Base-by-base conservation (phyloP, 2,888 invertebrate genomes). In the Drosophila colorata region DNA sequence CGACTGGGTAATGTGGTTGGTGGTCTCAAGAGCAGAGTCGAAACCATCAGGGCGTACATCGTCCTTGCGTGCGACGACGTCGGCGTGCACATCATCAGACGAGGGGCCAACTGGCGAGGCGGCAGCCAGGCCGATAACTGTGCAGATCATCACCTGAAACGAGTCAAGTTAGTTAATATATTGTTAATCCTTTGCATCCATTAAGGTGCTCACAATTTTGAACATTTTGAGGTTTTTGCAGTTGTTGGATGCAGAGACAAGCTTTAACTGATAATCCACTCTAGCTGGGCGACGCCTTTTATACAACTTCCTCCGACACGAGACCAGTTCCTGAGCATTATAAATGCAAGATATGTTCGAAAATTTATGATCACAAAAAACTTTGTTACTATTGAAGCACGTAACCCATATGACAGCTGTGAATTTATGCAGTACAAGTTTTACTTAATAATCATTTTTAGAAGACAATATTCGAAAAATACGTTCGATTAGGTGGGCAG, bases 11-110 rank as follows among this genome's bases (percentile, higher is more conserved):
- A 85, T 80, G 9, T 76, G 71, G 68, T 90, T 87, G 59, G 53
- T 72, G 28, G 88, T 81, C 40, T 84, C 82, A 53, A 80, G 31
- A 0, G 7, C 28, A 7, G 59, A 49, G 0, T 77, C 60, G 56
- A 88, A 90, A 2, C 90, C 91, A 73, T 90, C 84, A 23, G 87
- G 46, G 18, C 80, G 74, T 1, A 90, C 81, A 37, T 90, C 88
- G 6, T 81, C 77, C n/a, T 49, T 25, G 28, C 74, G 67, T 9
- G 43, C n/a, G 28, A 79, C 60, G 2, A 73, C 49, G 11, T 84
- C 85, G 6, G 80, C 88, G 16, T 75, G 61, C 14, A 37, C 58
- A 41, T 86, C 85, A 43, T 81, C 81, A n/a, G 47, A 28, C 0
- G 5, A 4, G 0, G 23, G 20, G 13, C 8, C 8, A 3, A 58